phyloP scores from a whole-genome alignment of 2,113 vertebrate genomes.

The Saccopteryx bilineata region DNA sequence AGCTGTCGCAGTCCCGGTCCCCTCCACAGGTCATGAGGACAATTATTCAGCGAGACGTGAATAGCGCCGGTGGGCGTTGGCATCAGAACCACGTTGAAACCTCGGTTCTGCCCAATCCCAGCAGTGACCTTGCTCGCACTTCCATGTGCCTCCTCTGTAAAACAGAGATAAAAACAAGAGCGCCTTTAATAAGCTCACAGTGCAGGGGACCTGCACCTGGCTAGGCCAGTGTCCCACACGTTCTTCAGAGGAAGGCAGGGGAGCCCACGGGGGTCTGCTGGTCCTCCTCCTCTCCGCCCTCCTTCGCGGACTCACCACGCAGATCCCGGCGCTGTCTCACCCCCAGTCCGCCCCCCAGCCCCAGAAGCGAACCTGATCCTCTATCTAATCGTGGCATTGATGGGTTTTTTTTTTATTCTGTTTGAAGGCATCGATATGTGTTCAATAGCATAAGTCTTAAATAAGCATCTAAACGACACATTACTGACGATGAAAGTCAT shows the following conservation, averaged over 20 bases:
- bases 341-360: not conserved
- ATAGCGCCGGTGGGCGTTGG: rapidly evolving
- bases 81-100: not conserved
- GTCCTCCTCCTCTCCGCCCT: not conserved
- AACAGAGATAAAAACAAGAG: not conserved
- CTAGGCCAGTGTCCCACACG: rapidly evolving
- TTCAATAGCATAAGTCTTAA: constrained; percentile 75
- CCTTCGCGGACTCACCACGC: not conserved
- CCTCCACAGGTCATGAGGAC: too few relatives aligned
- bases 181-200: not conserved
- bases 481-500: constrained; percentile 68
- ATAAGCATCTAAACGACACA: constrained; percentile 62
- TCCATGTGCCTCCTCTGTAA: not conserved
- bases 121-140: not conserved
- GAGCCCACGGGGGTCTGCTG: not conserved
- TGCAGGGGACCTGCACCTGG: not conserved
- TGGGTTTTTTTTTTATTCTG: not conserved
- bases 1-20: not conserved
- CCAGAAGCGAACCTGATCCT: not conserved
- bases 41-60: rapidly evolving
- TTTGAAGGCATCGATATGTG: constrained; percentile 60
- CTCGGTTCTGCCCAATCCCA: not conserved
- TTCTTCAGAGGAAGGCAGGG: not conserved
- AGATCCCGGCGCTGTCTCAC: not conserved
- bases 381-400: not conserved